Conservation (phyloP, 2,797 vertebrate species). For the Gobio occitaniae region DNA sequence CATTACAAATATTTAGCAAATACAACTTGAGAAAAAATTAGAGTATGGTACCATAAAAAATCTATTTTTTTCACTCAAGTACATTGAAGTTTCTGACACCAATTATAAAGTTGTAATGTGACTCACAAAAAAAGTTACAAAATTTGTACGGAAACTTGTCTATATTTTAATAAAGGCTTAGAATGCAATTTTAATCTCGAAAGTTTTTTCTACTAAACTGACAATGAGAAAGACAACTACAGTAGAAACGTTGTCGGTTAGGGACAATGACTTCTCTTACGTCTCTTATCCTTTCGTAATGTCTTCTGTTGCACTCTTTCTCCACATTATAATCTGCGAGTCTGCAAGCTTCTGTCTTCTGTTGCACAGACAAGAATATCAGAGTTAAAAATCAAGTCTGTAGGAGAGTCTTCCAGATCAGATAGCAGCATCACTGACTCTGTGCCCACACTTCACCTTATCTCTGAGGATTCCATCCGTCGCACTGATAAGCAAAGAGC, state of each 20-base stretch:
- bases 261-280: not conserved
- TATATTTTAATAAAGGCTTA: not conserved
- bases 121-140: not conserved
- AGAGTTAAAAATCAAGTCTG: conserved; percentile 26
- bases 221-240: not conserved
- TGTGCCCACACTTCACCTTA: conserved; percentile 27
- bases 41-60: not conserved
- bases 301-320: not conserved
- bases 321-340: conserved; percentile 8
- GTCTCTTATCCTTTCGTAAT: not conserved
- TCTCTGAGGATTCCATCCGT: conserved; percentile 27
- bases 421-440: conserved; percentile 26
- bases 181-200: not conserved
- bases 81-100: not conserved
- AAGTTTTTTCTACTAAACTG: not conserved
- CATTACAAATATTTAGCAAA: too few species aligned
- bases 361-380: conserved; percentile 16
- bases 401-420: conserved; percentile 4
- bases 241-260: not conserved
- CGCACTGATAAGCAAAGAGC: conserved; percentile 15
- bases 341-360: not conserved
- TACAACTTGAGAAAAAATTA: not conserved
- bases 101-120: not conserved
- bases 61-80: not conserved
- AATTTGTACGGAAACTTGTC: not conserved